Conservation (phyloP, 2,113 vertebrate genomes). For the Calidris pugnax region DNA sequence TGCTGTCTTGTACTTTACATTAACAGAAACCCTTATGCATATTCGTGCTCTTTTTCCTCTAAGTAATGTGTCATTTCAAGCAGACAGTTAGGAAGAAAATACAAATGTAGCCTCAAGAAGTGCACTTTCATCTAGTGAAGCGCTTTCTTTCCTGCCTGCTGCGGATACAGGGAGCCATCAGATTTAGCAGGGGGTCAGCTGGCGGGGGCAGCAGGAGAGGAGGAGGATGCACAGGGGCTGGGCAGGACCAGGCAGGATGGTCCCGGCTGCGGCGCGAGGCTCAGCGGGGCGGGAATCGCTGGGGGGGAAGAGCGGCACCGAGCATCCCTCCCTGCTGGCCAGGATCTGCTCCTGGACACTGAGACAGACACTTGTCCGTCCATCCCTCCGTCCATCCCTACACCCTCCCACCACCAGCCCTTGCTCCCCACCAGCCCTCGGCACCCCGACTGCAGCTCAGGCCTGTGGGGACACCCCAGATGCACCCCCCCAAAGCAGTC, state of each 20-base stretch:
- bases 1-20: background rate
- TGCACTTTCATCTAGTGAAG: background rate
- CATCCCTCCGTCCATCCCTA: rapidly evolving
- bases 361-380: background rate
- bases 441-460: rapidly evolving
- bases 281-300: background rate
- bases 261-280: background rate
- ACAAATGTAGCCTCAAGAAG: background rate
- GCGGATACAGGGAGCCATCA: rapidly evolving
- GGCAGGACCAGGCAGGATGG: background rate
- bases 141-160: background rate
- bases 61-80: background rate
- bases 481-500: background rate
- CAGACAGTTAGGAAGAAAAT: background rate
- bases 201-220: background rate
- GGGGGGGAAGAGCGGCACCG: no score
- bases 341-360: background rate
- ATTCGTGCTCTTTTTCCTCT: background rate
- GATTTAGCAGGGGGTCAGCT: background rate
- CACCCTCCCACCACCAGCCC: background rate
- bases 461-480: background rate
- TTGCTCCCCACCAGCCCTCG: background rate
- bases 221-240: background rate
- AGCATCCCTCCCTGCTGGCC: rapidly evolving
- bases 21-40: background rate